phyloP scores from a whole-genome alignment of 2,797 vertebrate genomes.

The Ctenochaetus hawaiiensis region DNA sequence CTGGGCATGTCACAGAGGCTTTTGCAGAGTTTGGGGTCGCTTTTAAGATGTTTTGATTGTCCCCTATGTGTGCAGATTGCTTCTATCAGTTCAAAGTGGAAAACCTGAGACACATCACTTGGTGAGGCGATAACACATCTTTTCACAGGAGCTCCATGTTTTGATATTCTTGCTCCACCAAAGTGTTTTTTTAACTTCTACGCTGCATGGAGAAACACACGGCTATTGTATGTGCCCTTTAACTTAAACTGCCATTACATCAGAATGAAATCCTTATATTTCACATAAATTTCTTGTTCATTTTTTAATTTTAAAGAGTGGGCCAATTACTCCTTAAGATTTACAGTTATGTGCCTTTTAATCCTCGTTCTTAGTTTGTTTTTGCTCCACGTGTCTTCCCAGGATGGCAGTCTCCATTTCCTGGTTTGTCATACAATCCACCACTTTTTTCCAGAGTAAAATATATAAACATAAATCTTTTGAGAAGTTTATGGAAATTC shows the following conservation, averaged over 20 bases:
- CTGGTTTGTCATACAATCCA: background rate
- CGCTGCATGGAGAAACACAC: background rate
- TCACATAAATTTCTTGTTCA: background rate
- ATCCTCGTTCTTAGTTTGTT: background rate
- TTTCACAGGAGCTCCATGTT: conserved; percentile 29
- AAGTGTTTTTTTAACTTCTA: conserved; percentile 28
- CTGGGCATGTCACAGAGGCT: conserved; percentile 71
- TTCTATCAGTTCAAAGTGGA: conserved; percentile 50
- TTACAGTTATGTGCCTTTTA: background rate
- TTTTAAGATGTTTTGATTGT: conserved; percentile 69
- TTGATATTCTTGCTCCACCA: conserved; percentile 43
- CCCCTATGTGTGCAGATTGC: conserved; percentile 55
- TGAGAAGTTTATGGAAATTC: background rate
- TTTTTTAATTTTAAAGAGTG: background rate
- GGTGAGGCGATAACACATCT: conserved; percentile 52
- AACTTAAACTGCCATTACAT: background rate
- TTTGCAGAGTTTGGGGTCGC: conserved; percentile 43
- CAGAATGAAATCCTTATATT: conserved; percentile 1
- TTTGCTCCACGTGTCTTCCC: background rate
- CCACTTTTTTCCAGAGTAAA: background rate
- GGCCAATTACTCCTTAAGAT: background rate
- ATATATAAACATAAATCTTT: background rate
- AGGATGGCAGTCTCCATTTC: too few relatives aligned
- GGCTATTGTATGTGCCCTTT: background rate
- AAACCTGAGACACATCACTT: conserved; percentile 54